Conservation (phyloP, 2,113 vertebrate species). For the Rhizomys pruinosus region DNA sequence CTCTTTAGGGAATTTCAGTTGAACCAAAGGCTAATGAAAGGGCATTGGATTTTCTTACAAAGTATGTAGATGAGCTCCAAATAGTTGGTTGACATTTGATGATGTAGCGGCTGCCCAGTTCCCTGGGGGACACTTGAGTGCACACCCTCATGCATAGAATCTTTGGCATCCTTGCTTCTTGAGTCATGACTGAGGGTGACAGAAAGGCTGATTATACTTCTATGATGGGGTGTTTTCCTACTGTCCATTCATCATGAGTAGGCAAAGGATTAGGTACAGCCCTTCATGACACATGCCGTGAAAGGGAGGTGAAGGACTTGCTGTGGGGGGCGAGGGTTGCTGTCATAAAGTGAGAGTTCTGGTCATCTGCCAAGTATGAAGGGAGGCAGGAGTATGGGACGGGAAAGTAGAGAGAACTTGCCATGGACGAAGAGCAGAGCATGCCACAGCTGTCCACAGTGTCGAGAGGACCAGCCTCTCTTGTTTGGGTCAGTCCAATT, state of each 20-base stretch:
- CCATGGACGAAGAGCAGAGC: neutral
- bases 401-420: neutral
- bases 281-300: neutral
- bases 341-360: neutral
- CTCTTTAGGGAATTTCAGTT: neutral
- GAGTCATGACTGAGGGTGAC: neutral
- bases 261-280: neutral
- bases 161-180: neutral
- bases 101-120: too few relatives aligned
- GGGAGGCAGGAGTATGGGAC: neutral
- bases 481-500: neutral
- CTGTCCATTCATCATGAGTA: neutral
- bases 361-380: neutral
- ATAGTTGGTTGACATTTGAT: neutral
- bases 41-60: neutral
- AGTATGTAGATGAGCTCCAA: neutral
- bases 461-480: neutral
- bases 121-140: neutral
- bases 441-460: fast-evolving
- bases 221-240: neutral
- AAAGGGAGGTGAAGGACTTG: neutral
- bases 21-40: neutral
- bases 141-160: neutral
- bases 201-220: fast-evolving
- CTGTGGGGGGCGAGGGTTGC: neutral